Conservation (phyloP, 2,888 invertebrate genomes). For the Aphidoletes aphidimyza region DNA sequence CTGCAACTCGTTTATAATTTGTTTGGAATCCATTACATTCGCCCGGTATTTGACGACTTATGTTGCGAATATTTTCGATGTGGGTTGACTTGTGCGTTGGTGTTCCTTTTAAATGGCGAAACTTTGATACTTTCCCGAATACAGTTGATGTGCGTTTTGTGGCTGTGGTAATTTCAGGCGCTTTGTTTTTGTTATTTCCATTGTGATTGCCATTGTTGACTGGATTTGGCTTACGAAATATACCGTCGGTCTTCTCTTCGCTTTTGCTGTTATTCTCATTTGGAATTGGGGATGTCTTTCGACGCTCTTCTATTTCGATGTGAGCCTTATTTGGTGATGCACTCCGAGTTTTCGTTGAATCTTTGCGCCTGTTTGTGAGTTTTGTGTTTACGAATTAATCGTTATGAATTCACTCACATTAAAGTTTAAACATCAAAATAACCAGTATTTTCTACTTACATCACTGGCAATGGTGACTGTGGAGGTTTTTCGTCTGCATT, state of each 20-base stretch:
- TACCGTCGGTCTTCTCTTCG: constrained; percentile 55
- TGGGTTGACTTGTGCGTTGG: constrained; percentile 90
- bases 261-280: constrained; percentile 30
- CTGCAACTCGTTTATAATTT: constrained; percentile 87
- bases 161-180: constrained; percentile 71
- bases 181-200: constrained; percentile 60
- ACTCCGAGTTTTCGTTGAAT: constrained; percentile 55
- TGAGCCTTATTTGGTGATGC: constrained; percentile 69
- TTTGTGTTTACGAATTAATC: too few species aligned
- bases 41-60: constrained; percentile 90
- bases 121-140: constrained; percentile 90
- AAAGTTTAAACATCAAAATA: too few species aligned
- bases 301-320: constrained; percentile 50
- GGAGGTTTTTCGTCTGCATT: constrained; percentile 74
- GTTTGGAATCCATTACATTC: constrained; percentile 95
- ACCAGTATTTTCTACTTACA: too few species aligned
- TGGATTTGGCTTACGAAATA: constrained; percentile 58
- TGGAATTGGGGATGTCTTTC: neutral
- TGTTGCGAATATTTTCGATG: constrained; percentile 90
- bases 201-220: constrained; percentile 49
- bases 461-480: constrained; percentile 79
- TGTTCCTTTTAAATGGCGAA: constrained; percentile 90
- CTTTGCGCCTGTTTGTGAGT: constrained; percentile 54
- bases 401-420: too few species aligned
- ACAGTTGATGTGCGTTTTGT: constrained; percentile 88